Conservation (phyloP, 30 jellyfish, hydroid and myxozoan species). For the Pelagia noctiluca region DNA sequence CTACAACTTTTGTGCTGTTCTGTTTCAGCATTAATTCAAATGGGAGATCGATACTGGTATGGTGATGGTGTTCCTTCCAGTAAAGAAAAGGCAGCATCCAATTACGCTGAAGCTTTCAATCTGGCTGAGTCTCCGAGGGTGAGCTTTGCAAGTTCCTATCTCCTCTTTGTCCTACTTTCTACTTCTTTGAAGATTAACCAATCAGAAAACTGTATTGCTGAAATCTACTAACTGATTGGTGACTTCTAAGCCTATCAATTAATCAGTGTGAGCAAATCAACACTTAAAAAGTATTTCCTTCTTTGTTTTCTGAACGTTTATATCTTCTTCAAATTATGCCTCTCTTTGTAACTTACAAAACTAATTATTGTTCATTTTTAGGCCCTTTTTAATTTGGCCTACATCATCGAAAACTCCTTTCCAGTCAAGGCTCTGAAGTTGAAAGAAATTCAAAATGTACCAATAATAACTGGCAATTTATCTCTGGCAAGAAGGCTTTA, state of each 20-base stretch:
- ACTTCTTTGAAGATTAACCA: not conserved
- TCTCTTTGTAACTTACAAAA: no score
- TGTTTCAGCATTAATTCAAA: slow-evolving; percentile 45
- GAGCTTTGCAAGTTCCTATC: not conserved
- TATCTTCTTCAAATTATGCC: no score
- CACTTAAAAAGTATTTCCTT: no score
- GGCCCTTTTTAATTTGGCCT: slow-evolving; percentile 66
- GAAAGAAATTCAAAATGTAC: not conserved
- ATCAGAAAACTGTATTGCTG: no score
- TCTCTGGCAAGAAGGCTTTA: slow-evolving; percentile 26
- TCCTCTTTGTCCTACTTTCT: not conserved
- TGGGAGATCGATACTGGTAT: slow-evolving; percentile 74
- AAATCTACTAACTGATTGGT: no score
- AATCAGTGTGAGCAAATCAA: no score
- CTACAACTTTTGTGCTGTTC: no score
- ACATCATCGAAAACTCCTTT: slow-evolving; percentile 31
- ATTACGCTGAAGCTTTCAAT: slow-evolving; percentile 43
- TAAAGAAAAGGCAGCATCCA: slow-evolving; percentile 42
- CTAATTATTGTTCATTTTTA: slow-evolving; percentile 2
- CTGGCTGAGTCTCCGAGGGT: slow-evolving; percentile 63
- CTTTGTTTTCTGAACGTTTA: no score
- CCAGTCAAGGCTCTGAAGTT: slow-evolving; percentile 24
- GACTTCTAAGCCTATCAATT: no score
- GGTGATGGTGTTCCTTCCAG: slow-evolving; percentile 27
- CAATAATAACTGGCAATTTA: slow-evolving; percentile 11